phyloP scores from a whole-genome alignment of 2,113 vertebrate species.

The Pituophis catenifer region DNA sequence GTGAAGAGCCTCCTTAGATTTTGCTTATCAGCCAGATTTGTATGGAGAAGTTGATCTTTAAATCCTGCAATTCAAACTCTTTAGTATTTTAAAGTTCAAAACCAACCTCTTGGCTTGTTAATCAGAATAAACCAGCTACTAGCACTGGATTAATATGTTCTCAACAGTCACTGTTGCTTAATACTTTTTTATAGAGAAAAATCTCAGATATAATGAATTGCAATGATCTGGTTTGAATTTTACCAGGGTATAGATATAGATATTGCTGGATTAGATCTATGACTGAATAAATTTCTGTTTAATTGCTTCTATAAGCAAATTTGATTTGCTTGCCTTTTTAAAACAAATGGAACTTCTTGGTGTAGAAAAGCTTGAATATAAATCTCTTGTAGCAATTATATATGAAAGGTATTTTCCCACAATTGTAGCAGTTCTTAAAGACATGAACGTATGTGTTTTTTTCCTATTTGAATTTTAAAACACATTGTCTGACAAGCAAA shows the following conservation, averaged over 20 bases:
- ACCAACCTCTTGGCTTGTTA: not conserved
- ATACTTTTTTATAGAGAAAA: not conserved
- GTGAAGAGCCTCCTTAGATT: not conserved
- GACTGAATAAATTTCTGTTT: not conserved
- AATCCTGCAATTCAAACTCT: not conserved
- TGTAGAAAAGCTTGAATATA: not conserved
- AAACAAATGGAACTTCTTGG: not conserved
- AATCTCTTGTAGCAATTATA: not conserved
- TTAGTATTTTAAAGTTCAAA: not conserved
- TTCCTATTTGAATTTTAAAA: not conserved
- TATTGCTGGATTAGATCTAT: not conserved
- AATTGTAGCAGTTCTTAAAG: not conserved
- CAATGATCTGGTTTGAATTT: not conserved
- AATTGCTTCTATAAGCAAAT: not conserved
- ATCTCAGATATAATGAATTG: not conserved
- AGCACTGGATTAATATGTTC: not conserved
- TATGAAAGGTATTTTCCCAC: not conserved
- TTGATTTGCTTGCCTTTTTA: not conserved
- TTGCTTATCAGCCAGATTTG: not conserved
- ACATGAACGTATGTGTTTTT: not conserved
- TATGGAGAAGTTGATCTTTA: not conserved
- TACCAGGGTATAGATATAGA: not conserved
- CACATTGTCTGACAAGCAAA: not conserved
- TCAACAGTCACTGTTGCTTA: not conserved
- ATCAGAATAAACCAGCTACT: not conserved